phyloP scores from a whole-genome alignment of 2,888 invertebrate species.

The Ennomos fuscantarius region DNA sequence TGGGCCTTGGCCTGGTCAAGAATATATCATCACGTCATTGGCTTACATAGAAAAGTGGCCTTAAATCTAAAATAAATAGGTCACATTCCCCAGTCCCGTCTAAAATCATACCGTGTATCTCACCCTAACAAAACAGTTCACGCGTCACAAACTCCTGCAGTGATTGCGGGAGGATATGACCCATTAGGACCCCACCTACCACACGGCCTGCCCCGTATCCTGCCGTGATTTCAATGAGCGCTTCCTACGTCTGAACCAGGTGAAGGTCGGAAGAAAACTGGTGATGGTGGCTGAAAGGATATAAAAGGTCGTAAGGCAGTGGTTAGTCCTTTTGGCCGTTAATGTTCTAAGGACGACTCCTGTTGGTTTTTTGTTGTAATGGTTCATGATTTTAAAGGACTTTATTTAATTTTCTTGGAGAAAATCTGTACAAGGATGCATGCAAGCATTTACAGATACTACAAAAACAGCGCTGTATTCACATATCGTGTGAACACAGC shows the following conservation, averaged over 20 bases:
- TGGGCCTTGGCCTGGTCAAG: too few relatives aligned
- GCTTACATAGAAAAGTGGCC: too few relatives aligned
- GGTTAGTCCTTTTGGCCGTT: not conserved
- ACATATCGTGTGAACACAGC: too few relatives aligned
- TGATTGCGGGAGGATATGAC: conserved; percentile 79
- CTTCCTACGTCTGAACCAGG: conserved; percentile 36
- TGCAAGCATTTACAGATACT: too few relatives aligned
- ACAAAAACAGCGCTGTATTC: too few relatives aligned
- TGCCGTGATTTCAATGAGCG: conserved; percentile 40
- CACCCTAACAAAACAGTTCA: conserved; percentile 59
- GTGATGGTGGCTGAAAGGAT: conserved; percentile 18
- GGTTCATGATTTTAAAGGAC: conserved; percentile 25
- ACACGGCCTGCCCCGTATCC: conserved; percentile 20
- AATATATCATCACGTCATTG: too few relatives aligned
- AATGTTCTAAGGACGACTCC: too few relatives aligned
- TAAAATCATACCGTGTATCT: conserved; percentile 44
- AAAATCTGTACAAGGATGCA: too few relatives aligned
- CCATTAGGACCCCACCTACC: conserved; percentile 61
- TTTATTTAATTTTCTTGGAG: conserved; percentile 5
- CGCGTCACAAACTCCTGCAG: conserved; percentile 71
- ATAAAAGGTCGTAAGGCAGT: not conserved
- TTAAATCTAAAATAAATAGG: too few relatives aligned
- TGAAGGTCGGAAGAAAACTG: conserved; percentile 9
- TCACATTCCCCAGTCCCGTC: too few relatives aligned
- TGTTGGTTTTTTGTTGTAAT: too few relatives aligned